Percentiles rank a stretch among this genome's conserved stretches.
Conservation (phyloP, 2,797 vertebrate species). For the Melanotaenia parkinsoni region DNA sequence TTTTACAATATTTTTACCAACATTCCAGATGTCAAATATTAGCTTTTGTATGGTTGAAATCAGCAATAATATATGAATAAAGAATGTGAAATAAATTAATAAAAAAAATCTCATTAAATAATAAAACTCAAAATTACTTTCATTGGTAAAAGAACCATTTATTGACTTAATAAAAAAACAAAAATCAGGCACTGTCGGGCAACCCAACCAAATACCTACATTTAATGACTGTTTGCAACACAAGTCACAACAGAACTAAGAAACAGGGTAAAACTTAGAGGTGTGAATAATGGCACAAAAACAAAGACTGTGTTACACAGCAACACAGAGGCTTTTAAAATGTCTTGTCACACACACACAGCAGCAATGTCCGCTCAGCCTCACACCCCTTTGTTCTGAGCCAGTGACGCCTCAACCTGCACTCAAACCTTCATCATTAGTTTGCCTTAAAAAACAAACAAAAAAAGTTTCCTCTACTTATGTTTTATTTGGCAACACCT, state of each 20-base stretch:
- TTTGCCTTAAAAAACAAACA: not conserved
- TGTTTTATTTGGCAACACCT: no score
- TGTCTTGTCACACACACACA: not conserved
- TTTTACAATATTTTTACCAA: no score
- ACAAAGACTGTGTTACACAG: constrained; percentile 28
- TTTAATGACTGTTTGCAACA: constrained; percentile 45
- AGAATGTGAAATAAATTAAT: no score
- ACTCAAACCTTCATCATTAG: not conserved
- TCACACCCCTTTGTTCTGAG: not conserved
- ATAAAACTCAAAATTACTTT: not conserved
- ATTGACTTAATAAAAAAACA: constrained; percentile 50
- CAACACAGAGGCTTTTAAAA: constrained; percentile 24
- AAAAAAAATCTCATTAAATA: not conserved
- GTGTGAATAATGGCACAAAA: constrained; percentile 26
- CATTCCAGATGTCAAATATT: no score
- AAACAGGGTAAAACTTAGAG: constrained; percentile 17
- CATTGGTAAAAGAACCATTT: constrained; percentile 36
- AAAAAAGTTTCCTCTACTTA: not conserved
- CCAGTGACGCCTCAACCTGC: not conserved
- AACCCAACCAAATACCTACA: constrained; percentile 54
- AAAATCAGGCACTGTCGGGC: constrained; percentile 49
- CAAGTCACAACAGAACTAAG: constrained; percentile 26
- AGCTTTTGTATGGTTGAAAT: no score
- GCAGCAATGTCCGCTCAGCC: no score
- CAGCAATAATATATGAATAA: no score